A percentile compares a stretch with the other conserved stretches of the same genome.
These are phyloP conservation scores for Thamnophis sirtalis DNA, from an alignment of 2,113 vertebrate genomes.

Conservation along the genomic window DNA sequence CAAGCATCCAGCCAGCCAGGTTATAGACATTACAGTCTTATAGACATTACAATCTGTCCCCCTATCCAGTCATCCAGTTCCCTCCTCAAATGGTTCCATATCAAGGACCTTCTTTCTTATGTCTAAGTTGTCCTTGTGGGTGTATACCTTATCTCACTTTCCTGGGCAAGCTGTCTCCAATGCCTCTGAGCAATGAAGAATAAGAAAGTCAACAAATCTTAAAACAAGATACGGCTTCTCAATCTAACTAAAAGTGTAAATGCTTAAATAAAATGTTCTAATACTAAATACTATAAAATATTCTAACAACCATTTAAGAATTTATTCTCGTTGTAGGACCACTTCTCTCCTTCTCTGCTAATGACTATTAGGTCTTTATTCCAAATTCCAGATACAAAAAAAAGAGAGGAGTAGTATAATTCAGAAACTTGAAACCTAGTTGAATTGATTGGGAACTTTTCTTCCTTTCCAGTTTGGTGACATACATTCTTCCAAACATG, in stretches of 20 bases:
- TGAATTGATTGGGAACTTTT: conserved; percentile 1
- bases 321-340: background rate
- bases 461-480: background rate
- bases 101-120: background rate
- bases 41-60: background rate
- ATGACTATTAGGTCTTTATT: background rate
- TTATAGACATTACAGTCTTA: background rate
- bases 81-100: background rate
- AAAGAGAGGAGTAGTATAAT: background rate
- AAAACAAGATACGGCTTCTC: background rate
- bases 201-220: background rate
- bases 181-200: background rate
- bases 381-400: background rate
- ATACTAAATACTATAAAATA: background rate
- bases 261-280: background rate
- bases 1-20: background rate
- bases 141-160: background rate
- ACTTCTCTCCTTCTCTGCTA: background rate
- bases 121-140: background rate
- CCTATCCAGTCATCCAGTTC: background rate
- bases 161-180: background rate
- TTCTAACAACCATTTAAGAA: background rate
- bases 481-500: background rate
- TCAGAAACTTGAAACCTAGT: background rate
- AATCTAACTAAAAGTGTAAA: background rate